A percentile compares a stretch with the other conserved stretches of the same genome.
Evolutionary conservation across 1,140 invertebrate genomes (phyloP).

Genomic region (Drosophila repletoides): DNA sequence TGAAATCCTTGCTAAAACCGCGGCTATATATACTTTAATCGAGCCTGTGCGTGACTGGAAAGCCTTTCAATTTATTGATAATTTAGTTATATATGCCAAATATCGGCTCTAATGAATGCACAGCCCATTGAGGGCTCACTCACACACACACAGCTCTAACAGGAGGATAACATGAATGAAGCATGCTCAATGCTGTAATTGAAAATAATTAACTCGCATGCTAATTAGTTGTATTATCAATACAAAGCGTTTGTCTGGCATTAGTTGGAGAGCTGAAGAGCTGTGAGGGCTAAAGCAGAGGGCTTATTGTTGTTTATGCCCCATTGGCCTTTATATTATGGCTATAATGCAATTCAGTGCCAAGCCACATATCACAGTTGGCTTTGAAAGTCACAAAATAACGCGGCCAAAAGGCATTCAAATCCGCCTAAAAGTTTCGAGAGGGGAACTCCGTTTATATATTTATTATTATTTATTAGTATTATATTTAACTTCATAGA

Average conservation of each 20-base stretch:
- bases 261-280: conserved; percentile 24
- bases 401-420: too few relatives aligned
- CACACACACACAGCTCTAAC: conserved; percentile 20
- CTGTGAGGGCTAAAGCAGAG: neutral
- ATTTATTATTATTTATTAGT: conserved; percentile 38
- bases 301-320: conserved; percentile 32
- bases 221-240: conserved; percentile 78
- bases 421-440: too few relatives aligned
- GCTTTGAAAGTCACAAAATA: conserved; percentile 57
- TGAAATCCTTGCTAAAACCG: too few relatives aligned
- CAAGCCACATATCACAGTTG: conserved; percentile 11
- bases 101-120: conserved; percentile 33
- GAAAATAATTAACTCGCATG: conserved; percentile 77
- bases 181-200: conserved; percentile 49
- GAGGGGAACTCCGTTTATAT: too few relatives aligned
- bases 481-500: neutral
- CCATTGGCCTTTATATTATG: conserved; percentile 36
- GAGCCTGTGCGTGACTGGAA: conserved; percentile 12
- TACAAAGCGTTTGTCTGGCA: conserved; percentile 42
- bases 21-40: neutral
- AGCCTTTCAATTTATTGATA: conserved; percentile 39
- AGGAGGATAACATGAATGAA: conserved; percentile 42
- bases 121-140: neutral
- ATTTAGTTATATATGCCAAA: conserved; percentile 29
- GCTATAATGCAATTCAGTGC: conserved; percentile 46